phyloP scores from a whole-genome alignment of 2,113 vertebrate species.

The Mustela lutreola region DNA sequence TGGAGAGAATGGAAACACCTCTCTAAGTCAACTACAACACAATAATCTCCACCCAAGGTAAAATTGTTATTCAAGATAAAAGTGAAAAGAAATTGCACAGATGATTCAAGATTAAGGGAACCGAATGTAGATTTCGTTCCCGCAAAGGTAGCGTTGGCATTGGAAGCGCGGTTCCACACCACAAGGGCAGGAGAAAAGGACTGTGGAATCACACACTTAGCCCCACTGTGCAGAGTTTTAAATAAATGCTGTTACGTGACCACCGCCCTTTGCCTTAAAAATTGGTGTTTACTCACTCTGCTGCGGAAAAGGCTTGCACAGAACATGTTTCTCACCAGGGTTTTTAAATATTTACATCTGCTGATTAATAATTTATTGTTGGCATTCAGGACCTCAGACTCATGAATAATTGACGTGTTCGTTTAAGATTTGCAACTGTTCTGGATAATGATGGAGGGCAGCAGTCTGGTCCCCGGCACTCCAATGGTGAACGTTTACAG shows the following conservation, averaged over 20 bases:
- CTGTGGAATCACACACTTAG: background rate
- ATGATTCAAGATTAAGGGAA: background rate
- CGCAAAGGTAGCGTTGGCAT: background rate
- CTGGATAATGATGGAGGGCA: background rate
- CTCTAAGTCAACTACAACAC: background rate
- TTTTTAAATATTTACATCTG: conserved; percentile 83
- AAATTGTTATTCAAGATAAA: conserved; percentile 6
- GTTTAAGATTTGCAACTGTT: conserved; percentile 73
- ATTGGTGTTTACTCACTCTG: conserved; percentile 68
- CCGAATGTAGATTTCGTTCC: background rate
- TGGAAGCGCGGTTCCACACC: background rate
- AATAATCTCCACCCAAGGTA: background rate
- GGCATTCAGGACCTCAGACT: conserved; percentile 75
- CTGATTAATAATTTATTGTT: conserved; percentile 79
- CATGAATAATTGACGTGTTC: conserved; percentile 81
- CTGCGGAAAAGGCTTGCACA: conserved; percentile 53
- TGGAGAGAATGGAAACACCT: background rate
- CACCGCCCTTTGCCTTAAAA: conserved; percentile 62
- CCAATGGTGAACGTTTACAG: background rate
- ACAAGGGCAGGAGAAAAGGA: background rate
- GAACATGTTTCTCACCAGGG: conserved; percentile 69
- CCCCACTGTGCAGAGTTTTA: background rate
- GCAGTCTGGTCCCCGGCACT: background rate
- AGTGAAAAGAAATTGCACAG: background rate
- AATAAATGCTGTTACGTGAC: background rate